phyloP scores from a whole-genome alignment of 2,113 vertebrate genomes.

The Gobius niger region DNA sequence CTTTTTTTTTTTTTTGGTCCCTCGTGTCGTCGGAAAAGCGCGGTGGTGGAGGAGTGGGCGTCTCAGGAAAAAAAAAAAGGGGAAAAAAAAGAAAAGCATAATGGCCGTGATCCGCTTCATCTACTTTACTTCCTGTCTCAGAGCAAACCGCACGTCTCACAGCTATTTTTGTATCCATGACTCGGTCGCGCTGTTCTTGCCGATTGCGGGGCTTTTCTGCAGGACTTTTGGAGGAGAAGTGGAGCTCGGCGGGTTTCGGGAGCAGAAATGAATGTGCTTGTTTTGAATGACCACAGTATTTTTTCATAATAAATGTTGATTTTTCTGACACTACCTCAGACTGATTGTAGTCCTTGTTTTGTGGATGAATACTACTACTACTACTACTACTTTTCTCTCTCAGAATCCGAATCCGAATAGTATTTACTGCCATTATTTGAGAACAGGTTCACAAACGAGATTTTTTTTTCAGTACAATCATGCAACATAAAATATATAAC shows the following conservation, averaged over 20 bases:
- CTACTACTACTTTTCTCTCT: too few relatives aligned
- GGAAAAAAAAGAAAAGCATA: conserved; percentile 18
- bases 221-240: conserved; percentile 13
- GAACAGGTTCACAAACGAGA: too few relatives aligned
- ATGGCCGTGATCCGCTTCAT: conserved; percentile 59
- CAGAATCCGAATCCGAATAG: too few relatives aligned
- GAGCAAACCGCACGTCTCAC: conserved; percentile 53
- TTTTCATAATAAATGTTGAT: conserved; percentile 63
- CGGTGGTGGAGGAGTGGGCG: conserved; percentile 28
- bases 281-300: conserved; percentile 7
- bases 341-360: conserved; percentile 1
- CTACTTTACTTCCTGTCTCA: conserved; percentile 68
- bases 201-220: conserved; percentile 1
- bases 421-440: too few relatives aligned
- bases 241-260: conserved; percentile 4
- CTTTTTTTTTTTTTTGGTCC: conserved; percentile 46
- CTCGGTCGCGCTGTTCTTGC: conserved; percentile 38
- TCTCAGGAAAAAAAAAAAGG: conserved; percentile 16
- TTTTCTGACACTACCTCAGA: conserved; percentile 20
- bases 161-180: conserved; percentile 57
- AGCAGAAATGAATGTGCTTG: conserved; percentile 21
- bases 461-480: too few relatives aligned
- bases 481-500: too few relatives aligned
- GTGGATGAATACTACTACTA: too few relatives aligned
- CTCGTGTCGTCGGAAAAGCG: conserved; percentile 18